Percentiles rank a stretch among this genome's conserved stretches.
Evolutionary conservation across 1,140 invertebrate species (phyloP).

Genomic region (Orchesella cincta): DNA sequence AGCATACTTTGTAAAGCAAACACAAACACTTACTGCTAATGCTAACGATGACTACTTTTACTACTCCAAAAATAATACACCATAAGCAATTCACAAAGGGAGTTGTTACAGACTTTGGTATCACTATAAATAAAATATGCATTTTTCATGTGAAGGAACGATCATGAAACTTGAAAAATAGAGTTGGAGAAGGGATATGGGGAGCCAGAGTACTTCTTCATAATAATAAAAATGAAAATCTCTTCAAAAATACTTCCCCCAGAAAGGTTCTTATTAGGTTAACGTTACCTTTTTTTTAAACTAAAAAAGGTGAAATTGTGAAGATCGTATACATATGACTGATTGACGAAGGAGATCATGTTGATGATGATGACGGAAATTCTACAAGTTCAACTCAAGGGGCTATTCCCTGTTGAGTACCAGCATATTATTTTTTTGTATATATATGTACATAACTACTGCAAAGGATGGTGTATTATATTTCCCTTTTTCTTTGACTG

Average conservation of each 20-base stretch:
- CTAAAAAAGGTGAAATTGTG: conserved; percentile 27
- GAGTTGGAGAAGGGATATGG: too few species aligned
- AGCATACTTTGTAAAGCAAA: too few species aligned
- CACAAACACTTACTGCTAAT: too few species aligned
- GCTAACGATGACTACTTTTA: too few species aligned
- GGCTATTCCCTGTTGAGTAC: conserved; percentile 10
- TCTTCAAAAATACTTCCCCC: not conserved
- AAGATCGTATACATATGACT: not conserved
- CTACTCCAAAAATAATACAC: too few species aligned
- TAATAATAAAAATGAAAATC: not conserved
- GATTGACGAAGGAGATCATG: not conserved
- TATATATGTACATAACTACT: conserved; percentile 31
- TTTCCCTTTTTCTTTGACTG: conserved; percentile 19
- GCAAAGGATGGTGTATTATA: conserved; percentile 19
- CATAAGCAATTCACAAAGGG: too few species aligned
- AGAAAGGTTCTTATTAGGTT: conserved; percentile 25
- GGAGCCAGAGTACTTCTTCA: too few species aligned
- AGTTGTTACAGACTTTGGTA: too few species aligned
- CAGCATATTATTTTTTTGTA: conserved; percentile 20
- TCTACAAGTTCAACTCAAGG: not conserved
- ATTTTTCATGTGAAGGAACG: too few species aligned
- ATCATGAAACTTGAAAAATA: too few species aligned
- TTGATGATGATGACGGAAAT: not conserved
- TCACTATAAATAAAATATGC: too few species aligned
- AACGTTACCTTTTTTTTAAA: not conserved